These are phyloP conservation scores for Spongia lamella DNA, from an alignment of 37 sponge, comb jelly and placozoan genomes.

Conservation along the genomic window DNA sequence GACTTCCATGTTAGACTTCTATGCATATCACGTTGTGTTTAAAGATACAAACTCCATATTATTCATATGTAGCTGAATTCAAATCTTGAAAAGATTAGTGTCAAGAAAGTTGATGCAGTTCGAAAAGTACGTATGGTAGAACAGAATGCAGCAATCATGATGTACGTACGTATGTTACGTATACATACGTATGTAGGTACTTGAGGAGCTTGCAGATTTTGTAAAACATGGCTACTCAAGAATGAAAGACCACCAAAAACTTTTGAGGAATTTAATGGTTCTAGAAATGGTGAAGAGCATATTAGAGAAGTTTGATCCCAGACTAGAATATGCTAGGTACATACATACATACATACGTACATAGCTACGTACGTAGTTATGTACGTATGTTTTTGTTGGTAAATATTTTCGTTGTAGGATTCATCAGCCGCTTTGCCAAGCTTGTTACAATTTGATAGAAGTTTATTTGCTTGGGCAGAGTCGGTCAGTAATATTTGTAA, in stretches of 20 bases:
- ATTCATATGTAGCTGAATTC: no score
- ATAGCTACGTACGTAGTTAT: no score
- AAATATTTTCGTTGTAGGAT: neutral
- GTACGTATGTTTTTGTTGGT: no score
- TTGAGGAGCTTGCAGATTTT: conserved; percentile 24
- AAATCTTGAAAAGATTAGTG: no score
- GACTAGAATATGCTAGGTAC: no score
- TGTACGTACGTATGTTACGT: neutral
- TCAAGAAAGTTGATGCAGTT: no score
- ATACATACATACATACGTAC: no score
- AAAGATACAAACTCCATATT: no score
- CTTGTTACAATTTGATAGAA: conserved; percentile 48
- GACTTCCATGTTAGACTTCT: neutral
- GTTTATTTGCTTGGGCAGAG: conserved; percentile 60
- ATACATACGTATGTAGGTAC: conserved; percentile 16
- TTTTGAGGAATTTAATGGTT: conserved; percentile 69
- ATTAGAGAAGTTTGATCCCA: conserved; percentile 25
- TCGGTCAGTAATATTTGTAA: neutral
- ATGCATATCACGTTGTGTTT: no score
- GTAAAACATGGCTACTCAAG: conserved; percentile 1
- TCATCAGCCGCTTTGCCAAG: conserved; percentile 6
- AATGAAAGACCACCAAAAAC: conserved; percentile 69
- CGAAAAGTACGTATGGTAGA: neutral
- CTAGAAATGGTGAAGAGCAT: conserved; percentile 48
- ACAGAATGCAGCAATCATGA: neutral